Evolutionary conservation across 2,888 invertebrate species (phyloP), one percentile per base, ranked within the genome.

Genomic region (Sphinx pinastri): DNA sequence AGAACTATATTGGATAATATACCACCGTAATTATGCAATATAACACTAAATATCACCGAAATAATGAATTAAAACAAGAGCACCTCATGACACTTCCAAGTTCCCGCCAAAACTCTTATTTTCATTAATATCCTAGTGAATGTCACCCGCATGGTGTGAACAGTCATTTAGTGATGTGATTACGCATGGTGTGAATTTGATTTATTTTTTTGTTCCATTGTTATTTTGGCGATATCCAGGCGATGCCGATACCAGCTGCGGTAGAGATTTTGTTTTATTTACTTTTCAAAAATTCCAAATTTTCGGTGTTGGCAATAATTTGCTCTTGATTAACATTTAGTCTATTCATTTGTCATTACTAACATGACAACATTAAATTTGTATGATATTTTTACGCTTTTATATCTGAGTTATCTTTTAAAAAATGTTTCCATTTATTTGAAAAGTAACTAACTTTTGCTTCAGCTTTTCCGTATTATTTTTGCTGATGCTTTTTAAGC

Each of bases 161-260:
- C 25, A 73, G 83, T 74, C 76, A 72, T 69, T 63, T 57, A 75
- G 69, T 70, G 70, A 68, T 77, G 77, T 87, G 85, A 88, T 78
- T 51, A 45, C 84, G 93, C 93, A 93, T 93, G 93, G 90, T 79
- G 82, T 84, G 82, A 84, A 77, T 87, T 86, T 90, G 86, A 88
- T 84, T 85, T 88, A 87, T 87, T 86, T 88, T 90, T 92, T 86
- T 93, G 90, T 94, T 93, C 79, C 92, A 91, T 91, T 89, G 80
- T 89, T 91, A 89, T 91, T 88, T 84, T 87, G 92, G 90, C 92
- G 93, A 89, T 81, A 85, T 77, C 93, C 95, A 95, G 95, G 95
- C 95, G 94, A 95, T 95, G 95, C 95, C 95, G 94, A 95, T 95
- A 88, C 95, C 95, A 92, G 95, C 94, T 87, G 95, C 95, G 96